Evolutionary conservation across 2,888 invertebrate species (phyloP).

Genomic region (Tachystola acroxantha): DNA sequence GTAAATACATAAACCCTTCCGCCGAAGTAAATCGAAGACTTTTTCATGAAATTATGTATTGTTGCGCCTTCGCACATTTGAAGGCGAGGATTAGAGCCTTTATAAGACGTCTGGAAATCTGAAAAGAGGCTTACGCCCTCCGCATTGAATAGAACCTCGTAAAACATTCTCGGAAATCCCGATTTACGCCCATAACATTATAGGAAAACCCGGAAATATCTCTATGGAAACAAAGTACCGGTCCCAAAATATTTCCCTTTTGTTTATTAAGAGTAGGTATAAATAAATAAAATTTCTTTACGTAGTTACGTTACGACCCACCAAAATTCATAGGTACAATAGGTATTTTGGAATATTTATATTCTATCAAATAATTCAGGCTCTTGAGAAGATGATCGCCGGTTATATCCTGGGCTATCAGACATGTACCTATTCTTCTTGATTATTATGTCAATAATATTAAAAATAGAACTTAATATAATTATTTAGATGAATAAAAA

Average conservation of each 20-base stretch:
- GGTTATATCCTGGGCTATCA: no score
- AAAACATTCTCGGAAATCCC: constrained; percentile 43
- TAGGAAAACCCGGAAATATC: not conserved
- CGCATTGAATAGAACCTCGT: constrained; percentile 45
- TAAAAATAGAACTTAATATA: no score
- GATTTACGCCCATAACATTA: constrained; percentile 23
- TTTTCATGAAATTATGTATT: constrained; percentile 37
- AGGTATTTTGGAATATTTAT: no score
- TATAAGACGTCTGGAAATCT: constrained; percentile 48
- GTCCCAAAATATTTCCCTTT: not conserved
- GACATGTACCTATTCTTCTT: no score
- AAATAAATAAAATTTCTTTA: no score
- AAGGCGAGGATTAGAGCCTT: constrained; percentile 45
- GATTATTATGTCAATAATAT: no score
- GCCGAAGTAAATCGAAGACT: not conserved
- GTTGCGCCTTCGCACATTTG: constrained; percentile 37
- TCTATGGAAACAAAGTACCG: not conserved
- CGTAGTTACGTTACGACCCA: no score
- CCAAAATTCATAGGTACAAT: no score
- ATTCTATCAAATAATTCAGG: no score
- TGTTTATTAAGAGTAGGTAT: no score
- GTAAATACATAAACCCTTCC: not conserved
- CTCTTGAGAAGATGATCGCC: no score
- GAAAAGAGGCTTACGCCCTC: constrained; percentile 53
- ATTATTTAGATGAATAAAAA: no score